These are phyloP conservation scores for Drosophila kepulauana DNA, from an alignment of 1,140 invertebrate species.

Conservation along the genomic window DNA sequence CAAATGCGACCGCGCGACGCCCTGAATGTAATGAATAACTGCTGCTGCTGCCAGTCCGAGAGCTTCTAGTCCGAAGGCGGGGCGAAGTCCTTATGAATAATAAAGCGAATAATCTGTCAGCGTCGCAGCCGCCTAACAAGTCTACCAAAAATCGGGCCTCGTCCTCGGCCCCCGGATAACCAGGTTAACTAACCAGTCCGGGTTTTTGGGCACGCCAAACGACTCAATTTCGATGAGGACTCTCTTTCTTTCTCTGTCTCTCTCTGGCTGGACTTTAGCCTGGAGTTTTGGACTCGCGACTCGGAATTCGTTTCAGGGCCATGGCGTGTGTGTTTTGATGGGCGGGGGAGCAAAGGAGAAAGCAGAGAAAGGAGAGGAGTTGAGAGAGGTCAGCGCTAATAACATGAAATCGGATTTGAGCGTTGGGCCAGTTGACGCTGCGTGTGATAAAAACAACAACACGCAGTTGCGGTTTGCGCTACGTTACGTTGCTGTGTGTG, in stretches of 20 bases:
- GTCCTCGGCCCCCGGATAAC: slow-evolving; percentile 2
- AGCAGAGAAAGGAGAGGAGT: background rate
- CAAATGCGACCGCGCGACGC: background rate
- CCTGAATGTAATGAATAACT: slow-evolving; percentile 55
- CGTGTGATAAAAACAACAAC: slow-evolving; percentile 80
- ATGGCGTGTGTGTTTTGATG: slow-evolving; percentile 23
- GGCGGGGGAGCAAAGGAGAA: background rate
- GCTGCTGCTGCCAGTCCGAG: slow-evolving; percentile 11
- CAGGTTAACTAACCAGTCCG: slow-evolving; percentile 46
- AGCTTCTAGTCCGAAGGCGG: background rate
- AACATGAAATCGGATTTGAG: slow-evolving; percentile 81
- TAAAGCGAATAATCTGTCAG: slow-evolving; percentile 84
- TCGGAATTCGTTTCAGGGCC: slow-evolving; percentile 7
- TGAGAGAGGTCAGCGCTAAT: slow-evolving; percentile 60
- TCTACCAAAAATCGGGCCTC: slow-evolving; percentile 2
- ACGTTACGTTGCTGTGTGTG: slow-evolving; percentile 28
- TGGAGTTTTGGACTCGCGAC: slow-evolving; percentile 2
- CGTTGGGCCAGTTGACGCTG: slow-evolving; percentile 63
- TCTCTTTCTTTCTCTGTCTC: slow-evolving; percentile 11
- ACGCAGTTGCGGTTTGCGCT: slow-evolving; percentile 71
- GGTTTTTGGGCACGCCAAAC: slow-evolving; percentile 46
- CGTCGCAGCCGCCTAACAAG: slow-evolving; percentile 69
- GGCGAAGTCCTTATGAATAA: slow-evolving; percentile 77
- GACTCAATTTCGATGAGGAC: slow-evolving; percentile 71
- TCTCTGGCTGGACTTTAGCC: slow-evolving; percentile 1